Evolutionary conservation across 2,797 vertebrate genomes (phyloP), one percentile per base, ranked within the genome.

Genomic region (Meriones psammophilus): DNA sequence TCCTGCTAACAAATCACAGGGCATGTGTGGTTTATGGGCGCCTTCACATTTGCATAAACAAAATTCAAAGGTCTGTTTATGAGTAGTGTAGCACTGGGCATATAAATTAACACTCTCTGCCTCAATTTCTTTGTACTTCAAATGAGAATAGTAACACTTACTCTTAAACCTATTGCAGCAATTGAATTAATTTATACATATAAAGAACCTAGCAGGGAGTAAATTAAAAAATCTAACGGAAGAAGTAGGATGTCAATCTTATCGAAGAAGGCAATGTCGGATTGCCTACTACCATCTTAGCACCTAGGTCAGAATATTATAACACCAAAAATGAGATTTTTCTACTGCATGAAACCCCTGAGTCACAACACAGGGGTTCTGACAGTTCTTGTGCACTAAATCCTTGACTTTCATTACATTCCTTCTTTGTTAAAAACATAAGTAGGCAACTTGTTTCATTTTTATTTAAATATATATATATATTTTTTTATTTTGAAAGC

Each of bases 391-490:
- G 0, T 56, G 10, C n/a, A 92, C 73, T 13, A 88, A 22, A 92
- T 74, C 7, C n/a, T 89, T 88, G 89, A 88, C 36, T 50, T 90
- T 74, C 83, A 30, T 56, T 85, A 42, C 83, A 58, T 50, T 50
- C 50, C 8, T 50, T 94, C 46, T 94, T 96, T 96, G 54, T 81
- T 54, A 18, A 91, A 89, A 80, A 10, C 5, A 1, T 56, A 74
- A 84, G 79, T 62, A 60, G 79, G 13, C 71, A 60, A 91, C 88
- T 81, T 84, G n/a, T 24, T 18, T 30, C 30, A 36, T 85, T 91
- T 92, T 94, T 74, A 58, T 79, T 22, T 89, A 36, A 88, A 91
- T 76, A 76, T 78, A n/a, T n/a, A n/a, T n/a, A n/a, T n/a, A n/a
- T n/a, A n/a, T n/a, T n/a, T 78, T 50, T 91, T 50, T 91, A 28